Evolutionary conservation across 2,888 invertebrate genomes (phyloP).

Genomic region (Frankliniella intonsa): DNA sequence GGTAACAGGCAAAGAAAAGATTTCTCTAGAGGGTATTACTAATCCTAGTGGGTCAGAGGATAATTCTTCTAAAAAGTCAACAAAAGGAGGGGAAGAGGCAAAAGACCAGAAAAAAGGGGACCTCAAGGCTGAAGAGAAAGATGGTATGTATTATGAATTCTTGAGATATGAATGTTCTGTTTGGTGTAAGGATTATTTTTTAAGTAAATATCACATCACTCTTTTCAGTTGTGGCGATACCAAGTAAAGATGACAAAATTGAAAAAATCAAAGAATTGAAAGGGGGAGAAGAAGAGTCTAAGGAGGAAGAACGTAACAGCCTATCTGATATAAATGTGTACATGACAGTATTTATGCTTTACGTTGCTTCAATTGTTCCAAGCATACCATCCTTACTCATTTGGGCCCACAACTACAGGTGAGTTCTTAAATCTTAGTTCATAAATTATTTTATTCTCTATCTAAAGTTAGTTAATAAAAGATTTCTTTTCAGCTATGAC

Average conservation of each 20-base stretch:
- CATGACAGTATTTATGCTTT: background rate
- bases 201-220: no score
- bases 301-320: background rate
- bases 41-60: background rate
- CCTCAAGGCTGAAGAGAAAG: background rate
- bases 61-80: background rate
- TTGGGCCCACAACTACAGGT: conserved; percentile 4
- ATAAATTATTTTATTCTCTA: background rate
- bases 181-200: no score
- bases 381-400: background rate
- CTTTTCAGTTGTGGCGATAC: no score
- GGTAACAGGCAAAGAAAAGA: background rate
- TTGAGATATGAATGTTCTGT: no score
- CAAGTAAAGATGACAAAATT: no score
- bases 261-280: background rate
- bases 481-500: background rate
- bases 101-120: no score
- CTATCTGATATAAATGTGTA: conserved; percentile 16
- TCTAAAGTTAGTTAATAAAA: background rate
- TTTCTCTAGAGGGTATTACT: background rate
- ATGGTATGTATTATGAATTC: background rate
- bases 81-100: no score
- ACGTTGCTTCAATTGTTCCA: background rate
- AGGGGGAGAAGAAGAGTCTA: background rate
- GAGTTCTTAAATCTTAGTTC: background rate